A percentile compares a stretch with the other conserved stretches of the same genome.
phyloP scores from a whole-genome alignment of 1,140 invertebrate species.

The Drosophila ogumai region DNA sequence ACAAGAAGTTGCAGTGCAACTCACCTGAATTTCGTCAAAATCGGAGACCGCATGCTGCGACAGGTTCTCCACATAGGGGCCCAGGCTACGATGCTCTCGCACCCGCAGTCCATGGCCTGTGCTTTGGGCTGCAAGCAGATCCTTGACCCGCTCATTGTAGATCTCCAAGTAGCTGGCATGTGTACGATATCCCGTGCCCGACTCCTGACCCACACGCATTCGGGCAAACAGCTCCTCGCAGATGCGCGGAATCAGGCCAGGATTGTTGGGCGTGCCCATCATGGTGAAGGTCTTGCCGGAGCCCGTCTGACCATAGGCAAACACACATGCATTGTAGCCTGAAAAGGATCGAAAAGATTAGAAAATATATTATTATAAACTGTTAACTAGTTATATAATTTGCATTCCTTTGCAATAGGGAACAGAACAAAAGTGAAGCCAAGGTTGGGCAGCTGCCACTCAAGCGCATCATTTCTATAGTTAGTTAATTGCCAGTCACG shows the following conservation, averaged over 20 bases:
- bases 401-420: not conserved
- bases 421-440: slow-evolving; percentile 16
- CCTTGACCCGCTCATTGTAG: slow-evolving; percentile 96
- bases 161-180: slow-evolving; percentile 96
- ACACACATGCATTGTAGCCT: slow-evolving; percentile 99
- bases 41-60: slow-evolving; percentile 94
- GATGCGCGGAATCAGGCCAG: slow-evolving; percentile 94
- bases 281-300: slow-evolving; percentile 99
- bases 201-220: slow-evolving; percentile 91
- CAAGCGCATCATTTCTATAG: slow-evolving; percentile 36
- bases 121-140: slow-evolving; percentile 90
- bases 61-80: slow-evolving; percentile 97
- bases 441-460: slow-evolving; percentile 27
- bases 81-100: slow-evolving; percentile 95
- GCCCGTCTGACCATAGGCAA: slow-evolving; percentile 92
- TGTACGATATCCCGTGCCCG: slow-evolving; percentile 92
- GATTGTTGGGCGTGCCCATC: slow-evolving; percentile 95
- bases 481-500: slow-evolving; percentile 44
- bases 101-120: slow-evolving; percentile 92
- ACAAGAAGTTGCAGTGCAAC: too few species aligned
- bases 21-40: slow-evolving; percentile 92
- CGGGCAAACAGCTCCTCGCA: slow-evolving; percentile 91
- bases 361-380: not conserved
- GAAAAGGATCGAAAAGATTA: not conserved
- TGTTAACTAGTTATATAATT: not conserved